Evolutionary conservation across 2,888 invertebrate genomes (phyloP), one percentile per base, ranked within the genome.

Genomic region (Lacanobia wlatinum): DNA sequence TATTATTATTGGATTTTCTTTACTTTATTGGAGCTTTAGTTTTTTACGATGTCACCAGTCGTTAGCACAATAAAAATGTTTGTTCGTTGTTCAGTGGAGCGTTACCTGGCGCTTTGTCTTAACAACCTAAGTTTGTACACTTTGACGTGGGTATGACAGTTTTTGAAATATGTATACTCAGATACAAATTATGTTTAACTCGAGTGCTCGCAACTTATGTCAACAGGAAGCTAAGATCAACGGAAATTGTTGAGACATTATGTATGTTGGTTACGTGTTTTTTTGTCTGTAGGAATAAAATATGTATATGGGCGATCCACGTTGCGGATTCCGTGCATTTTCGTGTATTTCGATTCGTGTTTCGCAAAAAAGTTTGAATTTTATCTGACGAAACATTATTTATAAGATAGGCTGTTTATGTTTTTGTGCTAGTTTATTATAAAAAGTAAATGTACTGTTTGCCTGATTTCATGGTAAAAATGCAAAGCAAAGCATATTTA

Each of bases 71-170:
- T 86, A 85, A 86, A 87, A 82, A 77, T 80, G 75, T 85, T 85
- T 76, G 76, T 76, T 73, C 48, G 63, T 55, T 74, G 67, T 61
- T 76, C 78, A 76, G 67, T 83, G 34, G 65, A 56, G 62, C 65
- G 75, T 78, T 82, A 87, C 86, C 87, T 86, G 88, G 81, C 85
- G 80, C 73, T 84, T 87, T 88, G 88, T 86, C 86, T 88, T 88
- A 87, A 85, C 87, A 85, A 80, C 84, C 84, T 82, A 88, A 89
- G 85, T 90, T 90, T 90, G 82, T 83, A 78, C 70, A 86, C 77
- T 88, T 89, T 92, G 92, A 93, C 87, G 86, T 90, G 92, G 93
- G 93, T 93, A 85, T 88, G 93, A 92, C 93, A 90, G 87, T 84
- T 87, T 86, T 80, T 85, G 88, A 48, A 53, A 46, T 46, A 68